Evolutionary conservation across 1,140 invertebrate species (phyloP).

Genomic region (Nilaparvata lugens): DNA sequence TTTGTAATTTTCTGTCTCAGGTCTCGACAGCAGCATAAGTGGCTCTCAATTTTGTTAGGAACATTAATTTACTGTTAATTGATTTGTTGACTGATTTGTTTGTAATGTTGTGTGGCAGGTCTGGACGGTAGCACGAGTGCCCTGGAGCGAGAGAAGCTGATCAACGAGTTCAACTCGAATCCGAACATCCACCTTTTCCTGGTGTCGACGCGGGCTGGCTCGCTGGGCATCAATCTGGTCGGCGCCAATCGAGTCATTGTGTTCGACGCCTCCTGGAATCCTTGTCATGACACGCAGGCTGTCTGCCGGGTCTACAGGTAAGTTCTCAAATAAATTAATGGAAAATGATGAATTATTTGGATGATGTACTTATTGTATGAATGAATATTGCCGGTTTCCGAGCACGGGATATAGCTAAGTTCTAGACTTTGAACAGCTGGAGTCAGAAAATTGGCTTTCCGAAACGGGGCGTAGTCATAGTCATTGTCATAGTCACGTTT

Average conservation of each 20-base stretch:
- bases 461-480: too few relatives aligned
- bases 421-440: too few relatives aligned
- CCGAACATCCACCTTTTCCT: conserved; percentile 84
- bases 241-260: conserved; percentile 96
- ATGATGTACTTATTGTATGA: too few relatives aligned
- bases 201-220: conserved; percentile 95
- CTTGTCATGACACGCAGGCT: conserved; percentile 98
- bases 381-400: too few relatives aligned
- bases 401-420: too few relatives aligned
- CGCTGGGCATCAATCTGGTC: conserved; percentile 93
- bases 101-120: too few relatives aligned
- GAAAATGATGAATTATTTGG: too few relatives aligned
- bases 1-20: too few relatives aligned
- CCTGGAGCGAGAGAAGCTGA: conserved; percentile 88
- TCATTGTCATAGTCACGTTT: too few relatives aligned
- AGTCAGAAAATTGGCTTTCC: too few relatives aligned
- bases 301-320: conserved; percentile 91
- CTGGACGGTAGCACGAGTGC: conserved; percentile 77
- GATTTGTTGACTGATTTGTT: conserved; percentile 71
- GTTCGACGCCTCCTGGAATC: conserved; percentile 98
- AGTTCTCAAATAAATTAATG: conserved; percentile 1
- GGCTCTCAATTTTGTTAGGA: too few relatives aligned
- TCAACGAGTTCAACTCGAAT: conserved; percentile 94
- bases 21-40: not conserved
- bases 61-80: too few relatives aligned